These are phyloP conservation scores for Intellagama lesueurii DNA, from an alignment of 2,797 vertebrate genomes.

Conservation along the genomic window DNA sequence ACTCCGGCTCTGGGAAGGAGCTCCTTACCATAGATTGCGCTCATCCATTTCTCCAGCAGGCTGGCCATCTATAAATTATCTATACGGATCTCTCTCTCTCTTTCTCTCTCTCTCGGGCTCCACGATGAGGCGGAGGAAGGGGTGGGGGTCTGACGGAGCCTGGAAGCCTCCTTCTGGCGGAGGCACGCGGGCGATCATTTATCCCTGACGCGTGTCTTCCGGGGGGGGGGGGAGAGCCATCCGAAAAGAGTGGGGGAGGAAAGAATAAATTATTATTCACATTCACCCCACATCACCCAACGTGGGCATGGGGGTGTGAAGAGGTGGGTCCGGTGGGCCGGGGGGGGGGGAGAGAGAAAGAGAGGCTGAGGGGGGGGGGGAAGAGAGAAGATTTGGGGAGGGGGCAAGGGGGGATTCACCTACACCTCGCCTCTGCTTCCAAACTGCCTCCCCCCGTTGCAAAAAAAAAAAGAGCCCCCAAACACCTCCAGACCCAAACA, in stretches of 20 bases:
- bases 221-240: constrained; percentile 81
- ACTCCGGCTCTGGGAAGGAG: constrained; percentile 63
- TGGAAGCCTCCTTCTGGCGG: constrained; percentile 75
- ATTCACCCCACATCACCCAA: constrained; percentile 73
- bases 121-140: constrained; percentile 55
- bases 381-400: background rate
- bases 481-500: background rate
- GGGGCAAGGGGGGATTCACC: background rate
- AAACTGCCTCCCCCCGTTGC: no score
- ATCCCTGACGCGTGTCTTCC: constrained; percentile 89
- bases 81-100: no score
- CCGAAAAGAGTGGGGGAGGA: background rate
- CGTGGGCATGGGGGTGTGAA: constrained; percentile 77
- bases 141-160: constrained; percentile 72
- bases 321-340: background rate
- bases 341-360: background rate
- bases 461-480: background rate
- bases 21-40: constrained; percentile 12
- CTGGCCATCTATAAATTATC: background rate
- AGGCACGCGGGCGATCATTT: constrained; percentile 85
- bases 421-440: constrained; percentile 89
- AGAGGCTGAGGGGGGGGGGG: background rate
- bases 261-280: no score
- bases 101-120: no score
- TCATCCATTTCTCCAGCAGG: constrained; percentile 44